Conservation (phyloP, 2,113 vertebrate genomes). For the Carassius carassius region DNA sequence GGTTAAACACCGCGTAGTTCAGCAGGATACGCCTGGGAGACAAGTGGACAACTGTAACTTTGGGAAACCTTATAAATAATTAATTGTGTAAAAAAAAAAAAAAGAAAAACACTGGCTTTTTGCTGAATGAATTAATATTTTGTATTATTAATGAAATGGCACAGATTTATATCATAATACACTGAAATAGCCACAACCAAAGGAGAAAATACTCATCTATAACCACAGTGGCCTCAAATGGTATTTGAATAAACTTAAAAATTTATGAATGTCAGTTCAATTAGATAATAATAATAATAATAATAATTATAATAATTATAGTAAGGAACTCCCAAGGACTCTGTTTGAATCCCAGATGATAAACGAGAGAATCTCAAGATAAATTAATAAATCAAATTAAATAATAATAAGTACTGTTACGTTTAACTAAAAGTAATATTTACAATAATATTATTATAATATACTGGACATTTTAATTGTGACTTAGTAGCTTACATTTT, state of each 20-base stretch:
- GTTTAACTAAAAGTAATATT: neutral
- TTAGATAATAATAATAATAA: neutral
- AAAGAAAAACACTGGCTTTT: neutral
- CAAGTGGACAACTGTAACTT: neutral
- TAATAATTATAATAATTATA: too few relatives aligned
- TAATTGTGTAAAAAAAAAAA: neutral
- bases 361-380: too few relatives aligned
- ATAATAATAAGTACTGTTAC: neutral
- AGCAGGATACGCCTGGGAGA: constrained; percentile 86
- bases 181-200: neutral
- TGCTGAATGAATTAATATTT: neutral
- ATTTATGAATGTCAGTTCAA: neutral
- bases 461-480: neutral
- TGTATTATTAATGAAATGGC: neutral
- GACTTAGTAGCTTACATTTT: too few relatives aligned
- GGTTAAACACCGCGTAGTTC: constrained; percentile 94
- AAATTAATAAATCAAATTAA: too few relatives aligned
- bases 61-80: neutral
- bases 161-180: neutral
- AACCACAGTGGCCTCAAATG: neutral
- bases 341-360: too few relatives aligned
- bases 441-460: neutral
- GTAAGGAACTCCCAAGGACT: too few relatives aligned
- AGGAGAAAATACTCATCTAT: neutral
- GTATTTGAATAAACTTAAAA: neutral